Conservation (phyloP, 2,888 invertebrate genomes). For the Andrena bucephala region DNA sequence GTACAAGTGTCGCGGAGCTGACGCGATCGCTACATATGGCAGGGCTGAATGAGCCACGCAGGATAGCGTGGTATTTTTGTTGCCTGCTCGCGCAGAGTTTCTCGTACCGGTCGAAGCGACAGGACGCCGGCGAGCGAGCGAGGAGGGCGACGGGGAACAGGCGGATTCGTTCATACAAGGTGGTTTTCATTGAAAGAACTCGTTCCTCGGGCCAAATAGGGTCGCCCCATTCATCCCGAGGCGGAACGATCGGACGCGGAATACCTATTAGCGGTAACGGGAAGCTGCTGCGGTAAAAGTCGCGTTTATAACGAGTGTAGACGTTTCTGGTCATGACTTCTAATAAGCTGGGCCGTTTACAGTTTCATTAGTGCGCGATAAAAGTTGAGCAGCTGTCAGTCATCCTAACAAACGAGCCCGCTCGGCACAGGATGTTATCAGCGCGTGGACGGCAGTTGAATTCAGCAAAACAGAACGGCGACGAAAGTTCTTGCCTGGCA, state of each 20-base stretch:
- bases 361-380: neutral
- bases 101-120: slow-evolving; percentile 34
- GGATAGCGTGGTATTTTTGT: slow-evolving; percentile 60
- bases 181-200: slow-evolving; percentile 69
- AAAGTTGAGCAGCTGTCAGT: neutral
- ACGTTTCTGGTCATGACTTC: slow-evolving; percentile 15
- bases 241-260: slow-evolving; percentile 53
- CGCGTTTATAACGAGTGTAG: slow-evolving; percentile 14
- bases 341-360: slow-evolving; percentile 24
- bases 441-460: neutral
- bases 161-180: slow-evolving; percentile 53
- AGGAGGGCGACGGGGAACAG: slow-evolving; percentile 11
- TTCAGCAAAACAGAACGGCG: neutral
- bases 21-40: slow-evolving; percentile 23
- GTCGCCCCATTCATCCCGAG: slow-evolving; percentile 62
- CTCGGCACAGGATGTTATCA: neutral
- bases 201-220: slow-evolving; percentile 64
- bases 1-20: neutral
- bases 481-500: neutral
- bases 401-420: neutral
- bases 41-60: slow-evolving; percentile 53
- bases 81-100: slow-evolving; percentile 33
- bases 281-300: slow-evolving; percentile 26
- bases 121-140: neutral
- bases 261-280: slow-evolving; percentile 56